These are phyloP conservation scores for Buathra laborator DNA, from an alignment of 2,888 invertebrate genomes.

Conservation along the genomic window DNA sequence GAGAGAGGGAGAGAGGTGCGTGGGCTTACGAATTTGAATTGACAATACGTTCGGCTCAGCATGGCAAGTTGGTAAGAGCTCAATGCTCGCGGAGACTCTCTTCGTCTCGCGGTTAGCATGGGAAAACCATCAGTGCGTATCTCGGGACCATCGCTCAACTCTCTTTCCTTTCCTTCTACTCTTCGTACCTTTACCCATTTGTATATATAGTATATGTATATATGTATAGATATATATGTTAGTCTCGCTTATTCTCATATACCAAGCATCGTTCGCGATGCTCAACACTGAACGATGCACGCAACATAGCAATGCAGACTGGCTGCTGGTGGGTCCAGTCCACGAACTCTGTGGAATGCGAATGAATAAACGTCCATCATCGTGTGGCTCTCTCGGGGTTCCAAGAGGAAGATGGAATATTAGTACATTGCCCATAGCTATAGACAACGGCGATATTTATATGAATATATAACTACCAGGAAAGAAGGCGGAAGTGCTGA, in stretches of 20 bases:
- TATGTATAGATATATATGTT: constrained; percentile 14
- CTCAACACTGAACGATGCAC: constrained; percentile 55
- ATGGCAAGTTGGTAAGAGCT: constrained; percentile 47
- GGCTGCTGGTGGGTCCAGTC: constrained; percentile 65
- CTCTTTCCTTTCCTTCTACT: constrained; percentile 52
- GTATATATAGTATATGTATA: not conserved
- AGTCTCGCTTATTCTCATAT: constrained; percentile 13
- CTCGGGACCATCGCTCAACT: constrained; percentile 74
- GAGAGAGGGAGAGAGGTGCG: constrained; percentile 61
- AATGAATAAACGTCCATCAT: constrained; percentile 75
- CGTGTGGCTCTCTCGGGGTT: constrained; percentile 13
- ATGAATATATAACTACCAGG: constrained; percentile 21
- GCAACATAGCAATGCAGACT: constrained; percentile 60
- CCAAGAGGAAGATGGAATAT: constrained; percentile 39
- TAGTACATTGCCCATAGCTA: constrained; percentile 7
- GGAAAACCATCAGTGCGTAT: constrained; percentile 80
- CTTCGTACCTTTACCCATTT: constrained; percentile 8
- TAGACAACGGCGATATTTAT: not conserved
- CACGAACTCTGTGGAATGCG: constrained; percentile 76
- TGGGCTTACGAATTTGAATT: constrained; percentile 76
- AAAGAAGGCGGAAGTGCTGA: constrained; percentile 55
- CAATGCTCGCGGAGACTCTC: constrained; percentile 32
- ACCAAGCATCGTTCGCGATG: constrained; percentile 38
- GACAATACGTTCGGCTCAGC: constrained; percentile 67
- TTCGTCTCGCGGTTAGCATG: constrained; percentile 67